Evolutionary conservation across 2,888 invertebrate genomes (phyloP).

Genomic region (Ptychoptera albimana): DNA sequence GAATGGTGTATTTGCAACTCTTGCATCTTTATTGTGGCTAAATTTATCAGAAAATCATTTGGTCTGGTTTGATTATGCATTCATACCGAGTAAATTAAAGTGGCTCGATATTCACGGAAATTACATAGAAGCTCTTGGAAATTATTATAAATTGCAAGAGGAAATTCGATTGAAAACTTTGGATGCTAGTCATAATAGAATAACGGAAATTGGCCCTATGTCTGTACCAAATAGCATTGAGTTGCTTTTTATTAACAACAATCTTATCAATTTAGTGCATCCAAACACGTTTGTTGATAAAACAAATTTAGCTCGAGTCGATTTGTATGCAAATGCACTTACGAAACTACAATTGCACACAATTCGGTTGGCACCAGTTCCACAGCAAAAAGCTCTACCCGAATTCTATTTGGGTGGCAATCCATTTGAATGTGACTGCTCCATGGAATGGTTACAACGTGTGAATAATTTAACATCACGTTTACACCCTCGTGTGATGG

Average conservation of each 20-base stretch:
- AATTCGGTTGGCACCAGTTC: conserved; percentile 53
- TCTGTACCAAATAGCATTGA: conserved; percentile 80
- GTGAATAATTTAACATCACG: conserved; percentile 75
- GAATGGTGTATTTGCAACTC: conserved; percentile 74
- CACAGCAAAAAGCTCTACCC: conserved; percentile 49
- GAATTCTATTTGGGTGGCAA: conserved; percentile 87
- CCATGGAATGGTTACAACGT: conserved; percentile 87
- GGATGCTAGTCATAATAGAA: conserved; percentile 80
- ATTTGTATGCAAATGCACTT: conserved; percentile 79
- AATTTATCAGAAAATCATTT: conserved; percentile 84
- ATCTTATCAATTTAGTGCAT: conserved; percentile 63
- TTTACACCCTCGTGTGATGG: conserved; percentile 80
- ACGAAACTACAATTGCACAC: conserved; percentile 69
- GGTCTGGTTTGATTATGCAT: conserved; percentile 86
- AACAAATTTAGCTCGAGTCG: conserved; percentile 68
- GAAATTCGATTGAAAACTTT: conserved; percentile 73
- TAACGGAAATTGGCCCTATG: conserved; percentile 63
- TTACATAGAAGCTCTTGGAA: conserved; percentile 72
- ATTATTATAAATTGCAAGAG: conserved; percentile 75
- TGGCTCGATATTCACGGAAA: conserved; percentile 87
- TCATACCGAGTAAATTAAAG: conserved; percentile 75
- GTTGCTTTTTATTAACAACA: conserved; percentile 76
- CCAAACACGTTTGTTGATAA: conserved; percentile 79
- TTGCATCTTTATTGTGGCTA: conserved; percentile 69
- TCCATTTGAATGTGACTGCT: conserved; percentile 88